These are phyloP conservation scores for Catostylus mosaicus DNA, from an alignment of 30 jellyfish, hydroid and myxozoan genomes.

Conservation along the genomic window DNA sequence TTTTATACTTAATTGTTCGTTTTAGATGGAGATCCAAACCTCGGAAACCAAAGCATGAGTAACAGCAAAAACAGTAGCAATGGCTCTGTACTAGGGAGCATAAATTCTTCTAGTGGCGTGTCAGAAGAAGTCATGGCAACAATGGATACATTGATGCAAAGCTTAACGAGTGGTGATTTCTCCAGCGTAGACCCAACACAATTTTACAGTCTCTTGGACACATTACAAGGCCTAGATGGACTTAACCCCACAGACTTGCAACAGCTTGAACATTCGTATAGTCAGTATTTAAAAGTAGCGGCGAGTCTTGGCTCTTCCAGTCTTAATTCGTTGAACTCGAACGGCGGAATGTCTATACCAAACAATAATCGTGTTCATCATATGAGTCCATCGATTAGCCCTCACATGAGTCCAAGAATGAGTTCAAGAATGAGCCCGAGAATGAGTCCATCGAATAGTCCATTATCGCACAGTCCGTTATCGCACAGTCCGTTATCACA, in stretches of 20 bases:
- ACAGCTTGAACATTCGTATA: slow-evolving; percentile 84
- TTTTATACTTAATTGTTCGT: not conserved
- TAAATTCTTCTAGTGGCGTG: slow-evolving; percentile 13
- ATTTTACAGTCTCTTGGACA: slow-evolving; percentile 89
- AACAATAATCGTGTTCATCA: slow-evolving; percentile 11
- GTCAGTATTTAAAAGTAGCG: slow-evolving; percentile 74
- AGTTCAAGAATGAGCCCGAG: slow-evolving; percentile 45
- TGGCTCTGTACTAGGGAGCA: slow-evolving; percentile 4
- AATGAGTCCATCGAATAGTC: slow-evolving; percentile 46
- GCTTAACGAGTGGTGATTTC: slow-evolving; percentile 89
- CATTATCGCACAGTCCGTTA: slow-evolving; percentile 13
- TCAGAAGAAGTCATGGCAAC: slow-evolving; percentile 78
- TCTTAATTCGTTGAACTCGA: slow-evolving; percentile 47
- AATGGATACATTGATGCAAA: slow-evolving; percentile 91
- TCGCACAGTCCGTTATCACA: slow-evolving; percentile 10
- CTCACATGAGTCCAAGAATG: slow-evolving; percentile 22
- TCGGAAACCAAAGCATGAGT: slow-evolving; percentile 31
- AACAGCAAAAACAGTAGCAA: not conserved
- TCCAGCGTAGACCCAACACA: slow-evolving; percentile 77
- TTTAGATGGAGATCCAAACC: slow-evolving; percentile 21
- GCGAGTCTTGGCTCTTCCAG: slow-evolving; percentile 69
- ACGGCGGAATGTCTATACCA: slow-evolving; percentile 43
- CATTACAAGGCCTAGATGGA: slow-evolving; percentile 88
- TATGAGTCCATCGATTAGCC: slow-evolving; percentile 1
- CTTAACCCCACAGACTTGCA: slow-evolving; percentile 81